Evolutionary conservation across 2,888 invertebrate species (phyloP), one percentile per base, ranked within the genome.

Genomic region (Tolmerus cingulatus): DNA sequence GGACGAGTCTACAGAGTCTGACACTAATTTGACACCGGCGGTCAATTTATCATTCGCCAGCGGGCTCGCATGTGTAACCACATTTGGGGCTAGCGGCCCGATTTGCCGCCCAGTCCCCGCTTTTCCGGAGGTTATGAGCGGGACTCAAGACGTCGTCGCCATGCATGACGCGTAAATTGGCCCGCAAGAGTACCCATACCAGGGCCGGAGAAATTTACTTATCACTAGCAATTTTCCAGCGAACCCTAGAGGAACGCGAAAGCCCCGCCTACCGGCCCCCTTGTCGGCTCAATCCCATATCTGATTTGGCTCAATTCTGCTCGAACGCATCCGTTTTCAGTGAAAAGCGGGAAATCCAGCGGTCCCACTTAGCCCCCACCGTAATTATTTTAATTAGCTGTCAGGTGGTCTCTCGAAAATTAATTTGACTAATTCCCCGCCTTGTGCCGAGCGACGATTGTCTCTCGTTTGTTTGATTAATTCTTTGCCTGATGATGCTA

Each of bases 21-120:
- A 87, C 87, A 87, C 87, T 87, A 87, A 87, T 87, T 87, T 87
- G 87, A 87, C 87, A 87, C 43, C 82, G 57, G 19, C 81, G 87
- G 87, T 87, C 87, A 87, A 87, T 87, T 87, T 87, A 87, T 87
- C 87, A 87, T 82, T 74, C 14, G 81, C 85, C 43, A 74, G 43
- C 46, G 23, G 74, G 43, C 40, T 43, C n/a, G 43, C 46, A 51
- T 30, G 57, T 81, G 57, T 84, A 37, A 19, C 30, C 57, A 57
- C 34, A 46, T 66, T 66, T 84, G 34, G 84, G 74, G 84, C 66
- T 66, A 19, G 66, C 66, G 66, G 66, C 66, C 27, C 12, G 40
- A 40, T 34, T 16, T 37, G 43, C 78, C 78, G 37, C 78, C 78
- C 78, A 43, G 40, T 43, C 78, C 43, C 78, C 43, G 23, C 78